Evolutionary conservation across 2,113 vertebrate genomes (phyloP), one percentile per base, ranked within the genome.

Genomic region (Syngnathoides biaculeatus): DNA sequence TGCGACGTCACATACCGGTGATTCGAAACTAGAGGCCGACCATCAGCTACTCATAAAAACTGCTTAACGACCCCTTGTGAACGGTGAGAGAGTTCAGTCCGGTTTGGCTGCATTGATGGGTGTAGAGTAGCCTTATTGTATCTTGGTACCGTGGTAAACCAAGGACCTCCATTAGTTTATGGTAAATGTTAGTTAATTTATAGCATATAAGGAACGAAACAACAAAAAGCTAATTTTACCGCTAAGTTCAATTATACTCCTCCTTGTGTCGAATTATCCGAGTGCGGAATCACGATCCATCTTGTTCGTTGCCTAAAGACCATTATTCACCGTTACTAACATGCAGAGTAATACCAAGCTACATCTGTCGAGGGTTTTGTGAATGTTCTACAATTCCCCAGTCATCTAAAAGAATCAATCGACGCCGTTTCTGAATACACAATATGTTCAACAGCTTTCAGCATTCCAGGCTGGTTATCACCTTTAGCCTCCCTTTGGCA

Each of bases 401-500:
- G 2, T 22, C 24, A 24, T 40, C 15, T 4, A 24, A 39, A 56
- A 30, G 22, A 43, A 43, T 26, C 43, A 0, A 67, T 70, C 4
- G 27, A 42, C 53, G 52, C 45, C 20, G 30, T 26, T 45, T 26
- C n/a, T 4, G 26, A 55, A 67, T 13, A 55, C 43, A 39, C 27
- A 55, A 9, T 45, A 24, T 64, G 42, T 69, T 24, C 30, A 65
- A 71, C 19, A 70, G 64, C 75, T 48, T 78, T 75, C 64, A 22
- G 40, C 64, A 42, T 40, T 76, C 68, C 48, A 63, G 74, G 62
- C 72, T 81, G 53, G 48, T 67, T 62, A 24, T 85, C 82, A 86
- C 84, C 77, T 86, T 71, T 60, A 68, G 77, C 80, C 80, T 79
- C 76, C 68, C 71, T 84, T 64, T 70, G 74, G 81, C 83, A 86